Evolutionary conservation across 2,888 invertebrate genomes (phyloP).

Genomic region (Loripinus fragilis): DNA sequence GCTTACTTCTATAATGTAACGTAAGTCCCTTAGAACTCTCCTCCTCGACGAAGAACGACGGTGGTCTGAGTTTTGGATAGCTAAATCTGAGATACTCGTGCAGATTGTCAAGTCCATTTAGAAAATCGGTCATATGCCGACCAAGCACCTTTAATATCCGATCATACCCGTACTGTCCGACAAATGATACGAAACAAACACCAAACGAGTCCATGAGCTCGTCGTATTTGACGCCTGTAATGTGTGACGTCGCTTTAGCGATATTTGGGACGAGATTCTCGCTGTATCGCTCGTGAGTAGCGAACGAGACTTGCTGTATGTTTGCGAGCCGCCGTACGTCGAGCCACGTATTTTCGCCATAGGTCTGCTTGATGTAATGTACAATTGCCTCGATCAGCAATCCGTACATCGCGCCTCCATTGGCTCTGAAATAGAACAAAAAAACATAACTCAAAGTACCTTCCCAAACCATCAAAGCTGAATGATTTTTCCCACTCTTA

Average conservation of each 20-base stretch:
- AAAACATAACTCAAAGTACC: neutral
- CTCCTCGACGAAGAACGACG: slow-evolving; percentile 98
- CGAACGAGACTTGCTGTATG: slow-evolving; percentile 92
- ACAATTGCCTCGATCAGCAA: slow-evolving; percentile 96
- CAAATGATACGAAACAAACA: slow-evolving; percentile 95
- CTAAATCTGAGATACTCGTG: slow-evolving; percentile 99
- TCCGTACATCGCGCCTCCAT: slow-evolving; percentile 91
- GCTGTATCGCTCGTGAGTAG: slow-evolving; percentile 94
- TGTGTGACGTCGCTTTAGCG: slow-evolving; percentile 84
- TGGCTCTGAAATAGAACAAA: slow-evolving; percentile 35
- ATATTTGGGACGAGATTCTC: slow-evolving; percentile 94
- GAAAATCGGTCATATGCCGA: slow-evolving; percentile 96
- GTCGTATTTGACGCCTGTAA: slow-evolving; percentile 89
- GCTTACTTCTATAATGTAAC: slow-evolving; percentile 91
- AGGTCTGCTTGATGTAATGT: slow-evolving; percentile 95
- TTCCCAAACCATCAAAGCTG: no score
- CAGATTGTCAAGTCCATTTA: slow-evolving; percentile 96
- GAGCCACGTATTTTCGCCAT: slow-evolving; percentile 97
- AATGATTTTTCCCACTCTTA: no score
- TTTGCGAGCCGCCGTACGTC: slow-evolving; percentile 93
- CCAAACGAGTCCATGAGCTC: slow-evolving; percentile 98
- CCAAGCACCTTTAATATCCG: slow-evolving; percentile 86
- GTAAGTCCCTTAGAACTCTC: slow-evolving; percentile 95
- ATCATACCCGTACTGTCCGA: slow-evolving; percentile 97
- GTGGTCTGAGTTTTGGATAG: slow-evolving; percentile 94